Evolutionary conservation across 2,888 invertebrate species (phyloP).

Genomic region (Rotaria socialis): DNA sequence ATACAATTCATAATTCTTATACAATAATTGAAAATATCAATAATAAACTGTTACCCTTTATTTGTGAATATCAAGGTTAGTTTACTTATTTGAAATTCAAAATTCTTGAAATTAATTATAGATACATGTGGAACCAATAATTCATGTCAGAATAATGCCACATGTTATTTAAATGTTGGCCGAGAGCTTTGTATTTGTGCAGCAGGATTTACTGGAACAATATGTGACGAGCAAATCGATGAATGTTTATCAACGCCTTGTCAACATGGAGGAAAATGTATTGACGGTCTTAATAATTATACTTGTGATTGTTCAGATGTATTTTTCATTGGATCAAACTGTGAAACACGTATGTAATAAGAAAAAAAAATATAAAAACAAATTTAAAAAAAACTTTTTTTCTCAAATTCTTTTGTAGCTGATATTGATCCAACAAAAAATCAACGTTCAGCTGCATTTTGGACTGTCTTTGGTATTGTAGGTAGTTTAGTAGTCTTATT

Average conservation of each 20-base stretch:
- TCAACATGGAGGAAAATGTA: slow-evolving; percentile 41
- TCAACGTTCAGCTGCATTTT: slow-evolving; percentile 28
- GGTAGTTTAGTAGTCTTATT: not conserved
- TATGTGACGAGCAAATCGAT: slow-evolving; percentile 39
- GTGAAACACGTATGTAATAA: slow-evolving; percentile 47
- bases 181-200: slow-evolving; percentile 43
- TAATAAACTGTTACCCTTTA: not conserved
- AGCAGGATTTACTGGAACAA: slow-evolving; percentile 38
- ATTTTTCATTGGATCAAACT: slow-evolving; percentile 45
- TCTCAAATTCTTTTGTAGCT: not conserved
- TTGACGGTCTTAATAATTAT: slow-evolving; percentile 40
- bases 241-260: slow-evolving; percentile 46
- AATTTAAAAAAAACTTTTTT: no score
- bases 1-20: slow-evolving; percentile 18
- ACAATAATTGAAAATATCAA: slow-evolving; percentile 35
- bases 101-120: not conserved
- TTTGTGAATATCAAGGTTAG: slow-evolving; percentile 45
- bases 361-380: not conserved
- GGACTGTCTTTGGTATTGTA: not conserved
- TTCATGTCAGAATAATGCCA: slow-evolving; percentile 44
- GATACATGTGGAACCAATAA: slow-evolving; percentile 37
- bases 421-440: not conserved
- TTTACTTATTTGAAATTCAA: not conserved
- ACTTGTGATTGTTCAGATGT: slow-evolving; percentile 38
- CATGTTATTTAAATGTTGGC: slow-evolving; percentile 45